Evolutionary conservation across 2,113 vertebrate genomes (phyloP), one percentile per base, ranked within the genome.

Genomic region (Mobula birostris): DNA sequence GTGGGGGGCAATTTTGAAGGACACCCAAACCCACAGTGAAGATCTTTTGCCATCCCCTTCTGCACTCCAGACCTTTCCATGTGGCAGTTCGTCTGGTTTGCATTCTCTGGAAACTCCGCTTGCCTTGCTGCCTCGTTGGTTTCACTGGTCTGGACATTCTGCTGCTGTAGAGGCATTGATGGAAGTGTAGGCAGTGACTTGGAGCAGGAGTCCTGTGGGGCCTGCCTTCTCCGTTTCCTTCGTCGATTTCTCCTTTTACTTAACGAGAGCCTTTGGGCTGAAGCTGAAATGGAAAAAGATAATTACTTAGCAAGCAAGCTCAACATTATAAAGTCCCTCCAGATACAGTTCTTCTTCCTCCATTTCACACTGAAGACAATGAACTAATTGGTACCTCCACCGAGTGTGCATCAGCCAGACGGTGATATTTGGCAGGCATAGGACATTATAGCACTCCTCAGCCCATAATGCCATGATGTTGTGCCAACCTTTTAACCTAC

Each of bases 11-110:
- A 76, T n/a, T 80, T 94, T 95, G 36, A 95, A 95, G 93, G 94
- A 72, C 78, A 95, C 95, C 0, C 95, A 95, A 14, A 95, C 80
- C 94, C 36, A 7, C 9, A 4, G 91, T 63, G 85, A 19, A 21
- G 12, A 32, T 32, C 24, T 24, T 7, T 40, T 14, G 21, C 70
- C 68, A 56, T 27, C 12, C 24, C 11, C 12, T 27, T 56, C 70
- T 74, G 36, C 17, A 6, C 5, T 1, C 5, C 14, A 90, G 85
- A 7, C 29, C 32, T n/a, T 14, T 15, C 58, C 14, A 61, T 2
- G 1, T 15, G 14, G 32, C 7, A 32, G n/a, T 61, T 11, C 1
- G 68, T 72, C 68, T 24, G 8, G 91, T 7, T 29, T 7, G 21
- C 68, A 74, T 56, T 56, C 21, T 6, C 61, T 6, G 14, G n/a